A percentile compares a stretch with the other conserved stretches of the same genome.
These are phyloP conservation scores for Eupsilia transversa DNA, from an alignment of 2,888 invertebrate genomes.

Conservation along the genomic window DNA sequence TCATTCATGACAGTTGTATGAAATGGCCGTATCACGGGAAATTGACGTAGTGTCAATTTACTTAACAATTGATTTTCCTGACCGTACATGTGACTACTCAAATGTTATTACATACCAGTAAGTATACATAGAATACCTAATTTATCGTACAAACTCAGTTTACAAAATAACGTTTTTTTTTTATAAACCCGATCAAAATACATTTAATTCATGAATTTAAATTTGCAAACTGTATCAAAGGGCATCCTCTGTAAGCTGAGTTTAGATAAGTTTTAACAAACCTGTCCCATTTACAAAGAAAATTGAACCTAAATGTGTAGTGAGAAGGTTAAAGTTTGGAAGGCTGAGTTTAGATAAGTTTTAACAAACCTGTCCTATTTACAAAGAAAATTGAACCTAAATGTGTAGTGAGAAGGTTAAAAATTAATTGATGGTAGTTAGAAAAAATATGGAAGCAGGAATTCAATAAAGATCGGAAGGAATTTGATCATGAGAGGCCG, in stretches of 20 bases:
- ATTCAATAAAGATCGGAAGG: conserved; percentile 59
- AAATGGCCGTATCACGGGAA: no score
- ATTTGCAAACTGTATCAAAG: conserved; percentile 65
- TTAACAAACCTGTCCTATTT: conserved; percentile 15
- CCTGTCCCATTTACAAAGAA: not conserved
- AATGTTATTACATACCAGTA: no score
- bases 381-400: conserved; percentile 14
- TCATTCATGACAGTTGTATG: no score
- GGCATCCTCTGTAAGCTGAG: conserved; percentile 50
- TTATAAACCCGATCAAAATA: conserved; percentile 62
- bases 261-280: conserved; percentile 49
- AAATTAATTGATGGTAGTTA: not conserved
- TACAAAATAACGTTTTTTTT: conserved; percentile 43
- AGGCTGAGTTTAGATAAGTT: no score
- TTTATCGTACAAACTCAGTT: conserved; percentile 1
- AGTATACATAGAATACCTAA: no score
- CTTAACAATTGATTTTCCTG: no score
- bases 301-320: not conserved
- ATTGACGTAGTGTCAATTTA: no score
- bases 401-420: not conserved
- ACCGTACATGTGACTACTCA: no score
- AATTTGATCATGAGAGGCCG: conserved; percentile 54
- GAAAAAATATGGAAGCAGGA: conserved; percentile 53
- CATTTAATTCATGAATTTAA: conserved; percentile 62
- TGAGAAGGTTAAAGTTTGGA: no score